phyloP scores from a whole-genome alignment of 35 echinoderm and acorn worm genomes.

The Heliocidaris tuberculata region DNA sequence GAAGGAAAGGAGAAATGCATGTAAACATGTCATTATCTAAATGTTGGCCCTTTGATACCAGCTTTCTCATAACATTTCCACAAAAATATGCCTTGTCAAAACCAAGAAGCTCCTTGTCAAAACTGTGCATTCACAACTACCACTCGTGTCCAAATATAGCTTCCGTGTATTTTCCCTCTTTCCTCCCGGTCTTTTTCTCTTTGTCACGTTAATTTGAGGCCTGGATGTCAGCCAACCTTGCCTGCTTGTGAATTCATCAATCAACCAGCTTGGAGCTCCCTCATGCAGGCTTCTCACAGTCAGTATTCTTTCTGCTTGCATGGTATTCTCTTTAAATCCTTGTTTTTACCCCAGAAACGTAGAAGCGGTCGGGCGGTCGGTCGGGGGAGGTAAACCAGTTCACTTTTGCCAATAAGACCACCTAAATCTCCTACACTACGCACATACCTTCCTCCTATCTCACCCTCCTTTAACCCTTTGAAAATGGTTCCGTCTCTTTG shows the following conservation, averaged over 20 bases:
- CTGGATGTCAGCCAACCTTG: conserved; percentile 26
- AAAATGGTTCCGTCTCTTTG: background rate
- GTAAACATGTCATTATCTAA: background rate
- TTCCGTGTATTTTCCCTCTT: conserved; percentile 14
- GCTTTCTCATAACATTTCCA: background rate
- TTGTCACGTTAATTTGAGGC: conserved; percentile 1
- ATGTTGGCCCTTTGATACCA: background rate
- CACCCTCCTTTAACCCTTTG: background rate
- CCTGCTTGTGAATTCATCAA: background rate
- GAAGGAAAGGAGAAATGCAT: background rate
- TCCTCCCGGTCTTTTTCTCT: background rate
- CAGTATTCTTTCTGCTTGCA: background rate
- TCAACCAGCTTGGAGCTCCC: conserved; percentile 17
- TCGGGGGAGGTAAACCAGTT: background rate
- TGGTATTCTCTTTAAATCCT: background rate
- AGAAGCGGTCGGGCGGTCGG: background rate
- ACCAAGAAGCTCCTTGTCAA: conserved; percentile 1
- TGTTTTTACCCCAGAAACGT: background rate
- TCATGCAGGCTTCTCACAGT: background rate
- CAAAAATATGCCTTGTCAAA: conserved; percentile 12
- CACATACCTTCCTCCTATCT: background rate
- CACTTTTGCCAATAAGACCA: background rate
- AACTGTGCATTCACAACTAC: background rate
- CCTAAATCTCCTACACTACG: background rate
- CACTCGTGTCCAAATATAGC: conserved; percentile 9